Conservation (phyloP, 2,888 invertebrate genomes). For the Oligia fasciuncula region DNA sequence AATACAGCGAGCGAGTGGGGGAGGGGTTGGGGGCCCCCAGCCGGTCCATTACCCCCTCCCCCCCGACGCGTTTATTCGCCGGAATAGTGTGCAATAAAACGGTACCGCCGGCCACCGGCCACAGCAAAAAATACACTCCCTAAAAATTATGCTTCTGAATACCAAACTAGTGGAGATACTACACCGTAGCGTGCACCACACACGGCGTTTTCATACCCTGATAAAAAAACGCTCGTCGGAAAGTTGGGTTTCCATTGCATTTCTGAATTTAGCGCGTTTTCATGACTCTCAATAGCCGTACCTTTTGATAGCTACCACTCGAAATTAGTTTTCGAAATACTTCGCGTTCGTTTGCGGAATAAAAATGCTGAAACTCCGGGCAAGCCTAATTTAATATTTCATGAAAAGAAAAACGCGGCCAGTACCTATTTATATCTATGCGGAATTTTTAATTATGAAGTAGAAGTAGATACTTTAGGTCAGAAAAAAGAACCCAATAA, state of each 20-base stretch:
- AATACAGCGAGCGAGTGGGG: conserved; percentile 75
- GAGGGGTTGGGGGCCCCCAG: conserved; percentile 62
- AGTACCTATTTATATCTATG: not conserved
- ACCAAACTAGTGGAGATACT: conserved; percentile 69
- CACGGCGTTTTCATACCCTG: conserved; percentile 62
- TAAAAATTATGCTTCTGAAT: conserved; percentile 83
- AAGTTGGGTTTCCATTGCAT: conserved; percentile 68
- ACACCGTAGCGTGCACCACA: conserved; percentile 38
- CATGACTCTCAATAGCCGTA: conserved; percentile 67
- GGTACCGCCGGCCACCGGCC: conserved; percentile 82
- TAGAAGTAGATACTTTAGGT: conserved; percentile 17
- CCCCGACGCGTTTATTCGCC: conserved; percentile 84
- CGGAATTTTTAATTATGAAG: conserved; percentile 42
- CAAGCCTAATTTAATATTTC: conserved; percentile 50
- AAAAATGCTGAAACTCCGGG: conserved; percentile 36
- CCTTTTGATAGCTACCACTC: conserved; percentile 60
- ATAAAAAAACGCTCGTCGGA: conserved; percentile 59
- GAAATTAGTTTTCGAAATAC: conserved; percentile 60
- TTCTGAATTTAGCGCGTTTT: conserved; percentile 72
- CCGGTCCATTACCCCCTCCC: conserved; percentile 84
- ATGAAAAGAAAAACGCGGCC: conserved; percentile 37
- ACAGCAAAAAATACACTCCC: conserved; percentile 84
- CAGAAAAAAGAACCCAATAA: conserved; percentile 36
- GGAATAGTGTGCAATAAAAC: conserved; percentile 89
- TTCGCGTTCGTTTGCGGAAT: conserved; percentile 46